phyloP scores from a whole-genome alignment of 2,113 vertebrate genomes.

The Megaceryle torquata region DNA sequence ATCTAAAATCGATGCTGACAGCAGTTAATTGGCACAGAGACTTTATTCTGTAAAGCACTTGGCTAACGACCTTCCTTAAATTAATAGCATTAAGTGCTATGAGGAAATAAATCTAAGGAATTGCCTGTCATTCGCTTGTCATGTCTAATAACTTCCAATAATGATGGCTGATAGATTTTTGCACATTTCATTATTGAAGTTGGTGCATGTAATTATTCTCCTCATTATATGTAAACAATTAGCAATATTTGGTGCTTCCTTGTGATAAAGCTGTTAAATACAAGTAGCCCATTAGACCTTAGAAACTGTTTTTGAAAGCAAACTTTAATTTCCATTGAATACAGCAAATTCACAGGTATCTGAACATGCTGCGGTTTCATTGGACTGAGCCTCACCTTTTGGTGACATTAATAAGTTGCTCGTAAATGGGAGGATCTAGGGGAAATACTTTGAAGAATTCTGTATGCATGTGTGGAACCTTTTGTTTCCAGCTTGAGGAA shows the following conservation, averaged over 20 bases:
- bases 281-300: constrained; percentile 71
- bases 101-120: constrained; percentile 99
- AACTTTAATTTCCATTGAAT: constrained; percentile 52
- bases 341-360: background rate
- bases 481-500: constrained; percentile 89
- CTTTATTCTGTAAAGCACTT: constrained; percentile 93
- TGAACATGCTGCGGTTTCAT: background rate
- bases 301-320: constrained; percentile 62
- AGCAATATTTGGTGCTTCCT: constrained; percentile 88
- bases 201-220: constrained; percentile 99
- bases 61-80: constrained; percentile 95
- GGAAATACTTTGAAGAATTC: background rate
- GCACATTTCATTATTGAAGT: constrained; percentile 99
- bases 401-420: background rate
- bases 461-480: constrained; percentile 32
- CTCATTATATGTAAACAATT: constrained; percentile 99
- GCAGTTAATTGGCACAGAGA: constrained; percentile 90
- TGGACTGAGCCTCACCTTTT: constrained; percentile 20
- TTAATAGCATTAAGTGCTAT: constrained; percentile 95
- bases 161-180: constrained; percentile 99
- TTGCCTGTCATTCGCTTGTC: constrained; percentile 99
- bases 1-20: constrained; percentile 91
- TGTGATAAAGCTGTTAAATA: constrained; percentile 85
- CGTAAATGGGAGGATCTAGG: background rate
- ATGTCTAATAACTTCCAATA: constrained; percentile 99